Evolutionary conservation across 2,797 vertebrate species (phyloP), one percentile per base, ranked within the genome.

Genomic region (Leucoraja ocellata): DNA sequence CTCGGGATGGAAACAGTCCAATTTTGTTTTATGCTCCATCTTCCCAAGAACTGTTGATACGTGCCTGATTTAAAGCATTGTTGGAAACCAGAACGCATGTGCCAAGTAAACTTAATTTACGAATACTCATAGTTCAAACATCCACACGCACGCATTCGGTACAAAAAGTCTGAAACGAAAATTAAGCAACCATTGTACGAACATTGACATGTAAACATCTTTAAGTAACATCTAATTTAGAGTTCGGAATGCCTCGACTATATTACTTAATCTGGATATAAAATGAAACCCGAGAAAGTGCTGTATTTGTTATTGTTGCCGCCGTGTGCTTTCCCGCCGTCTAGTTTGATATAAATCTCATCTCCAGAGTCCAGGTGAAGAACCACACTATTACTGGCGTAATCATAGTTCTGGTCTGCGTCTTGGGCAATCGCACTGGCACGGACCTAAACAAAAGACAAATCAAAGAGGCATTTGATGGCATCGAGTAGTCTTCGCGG

Each of bases 231-330:
- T 54, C 39, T 54, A 10, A 92, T 21, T 46, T 74, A 74, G 46
- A 92, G 46, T 46, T 76, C 90, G 23, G 68, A 46, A 74, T 91
- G 36, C 28, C 32, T 28, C 1, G 25, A 5, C 25, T 39, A 54
- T 23, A 32, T 54, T 32, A 74, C 54, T 97, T 97, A 99, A 95
- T 99, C 98, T 0, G 98, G 98, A 94, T 99, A 99, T 61, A 99
- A 95, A 95, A 99, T 98, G 95, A 99, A 99, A 94, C 99, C 98
- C 32, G 99, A 99, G 97, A 99, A 99, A 94, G 99, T 99, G 98
- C 98, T 99, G 97, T 99, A 99, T 95, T 99, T 99, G 96, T 99
- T 99, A 96, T 99, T 99, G 95, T 99, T 99, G 94, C 99, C 99
- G n/a, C 99, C 98, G 0, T 99, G 99, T 9, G 99, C 98, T 96